Evolutionary conservation across 2,888 invertebrate genomes (phyloP).

Genomic region (Drosophila affinis): DNA sequence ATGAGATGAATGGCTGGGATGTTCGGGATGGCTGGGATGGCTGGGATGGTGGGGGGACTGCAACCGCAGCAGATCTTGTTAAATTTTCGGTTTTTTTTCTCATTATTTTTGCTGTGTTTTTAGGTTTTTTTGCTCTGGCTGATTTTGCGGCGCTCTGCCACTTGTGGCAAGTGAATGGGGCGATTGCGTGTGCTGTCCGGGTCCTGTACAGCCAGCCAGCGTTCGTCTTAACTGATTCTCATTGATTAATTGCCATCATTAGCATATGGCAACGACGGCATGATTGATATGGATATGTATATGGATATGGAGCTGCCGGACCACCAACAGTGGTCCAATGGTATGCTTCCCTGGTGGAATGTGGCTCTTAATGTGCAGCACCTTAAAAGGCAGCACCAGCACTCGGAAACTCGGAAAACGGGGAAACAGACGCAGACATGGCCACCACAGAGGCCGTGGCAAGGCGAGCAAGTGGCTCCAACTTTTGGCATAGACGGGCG

Average conservation of each 20-base stretch:
- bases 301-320: constrained; percentile 19
- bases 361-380: constrained; percentile 41
- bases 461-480: constrained; percentile 44
- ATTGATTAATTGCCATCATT: constrained; percentile 79
- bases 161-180: constrained; percentile 54
- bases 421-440: too few relatives aligned
- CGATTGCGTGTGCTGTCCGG: constrained; percentile 61
- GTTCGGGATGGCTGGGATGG: background rate
- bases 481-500: constrained; percentile 58
- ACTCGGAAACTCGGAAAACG: too few relatives aligned
- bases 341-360: constrained; percentile 46
- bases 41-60: background rate
- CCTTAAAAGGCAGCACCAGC: constrained; percentile 32
- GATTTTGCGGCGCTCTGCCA: constrained; percentile 1
- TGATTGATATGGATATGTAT: constrained; percentile 66
- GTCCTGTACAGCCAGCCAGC: constrained; percentile 1
- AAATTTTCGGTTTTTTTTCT: constrained; percentile 1
- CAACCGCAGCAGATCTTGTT: constrained; percentile 14
- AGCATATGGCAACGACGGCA: constrained; percentile 69
- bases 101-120: background rate
- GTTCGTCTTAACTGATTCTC: constrained; percentile 68
- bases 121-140: background rate
- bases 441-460: background rate
- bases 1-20: background rate
- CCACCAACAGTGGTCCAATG: constrained; percentile 53